Conservation (phyloP, 53 echinoderm and acorn worm genomes). For the Pentamera pediparva region DNA sequence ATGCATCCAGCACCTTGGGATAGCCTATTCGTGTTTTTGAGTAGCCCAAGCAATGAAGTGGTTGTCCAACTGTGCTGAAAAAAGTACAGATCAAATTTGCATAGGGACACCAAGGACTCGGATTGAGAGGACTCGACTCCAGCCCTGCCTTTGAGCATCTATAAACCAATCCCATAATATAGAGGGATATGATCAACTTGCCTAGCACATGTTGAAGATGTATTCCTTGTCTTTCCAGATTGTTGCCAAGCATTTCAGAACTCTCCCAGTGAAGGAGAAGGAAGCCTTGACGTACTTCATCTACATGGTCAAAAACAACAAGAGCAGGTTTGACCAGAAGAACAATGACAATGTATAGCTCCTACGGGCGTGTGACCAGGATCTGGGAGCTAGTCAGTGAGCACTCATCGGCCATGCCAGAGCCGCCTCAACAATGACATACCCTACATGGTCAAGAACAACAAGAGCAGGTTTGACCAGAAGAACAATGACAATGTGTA, state of each 20-base stretch:
- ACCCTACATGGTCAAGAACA: conserved; percentile 99
- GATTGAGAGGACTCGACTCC: too few relatives aligned
- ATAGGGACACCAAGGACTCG: too few relatives aligned
- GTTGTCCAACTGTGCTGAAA: too few relatives aligned
- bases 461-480: conserved; percentile 97
- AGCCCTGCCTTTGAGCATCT: neutral
- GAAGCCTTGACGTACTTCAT: conserved; percentile 96
- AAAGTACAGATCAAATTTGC: too few relatives aligned
- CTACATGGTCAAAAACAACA: conserved; percentile 99
- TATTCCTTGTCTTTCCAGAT: conserved; percentile 35
- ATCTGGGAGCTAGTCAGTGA: too few relatives aligned
- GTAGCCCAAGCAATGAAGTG: too few relatives aligned
- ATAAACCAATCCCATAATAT: neutral
- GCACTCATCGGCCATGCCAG: too few relatives aligned
- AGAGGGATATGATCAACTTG: neutral
- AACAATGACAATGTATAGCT: conserved; percentile 49
- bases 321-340: conserved; percentile 97
- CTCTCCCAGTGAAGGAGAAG: conserved; percentile 89
- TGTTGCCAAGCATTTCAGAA: conserved; percentile 89
- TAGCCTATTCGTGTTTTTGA: too few relatives aligned
- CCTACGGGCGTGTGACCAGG: neutral
- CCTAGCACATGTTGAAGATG: neutral
- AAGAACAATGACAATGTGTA: conserved; percentile 62
- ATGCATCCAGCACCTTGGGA: too few relatives aligned
- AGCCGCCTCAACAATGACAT: too few relatives aligned